These are phyloP conservation scores for Standfussiana lucernea DNA, from an alignment of 2,888 invertebrate species.

Conservation along the genomic window DNA sequence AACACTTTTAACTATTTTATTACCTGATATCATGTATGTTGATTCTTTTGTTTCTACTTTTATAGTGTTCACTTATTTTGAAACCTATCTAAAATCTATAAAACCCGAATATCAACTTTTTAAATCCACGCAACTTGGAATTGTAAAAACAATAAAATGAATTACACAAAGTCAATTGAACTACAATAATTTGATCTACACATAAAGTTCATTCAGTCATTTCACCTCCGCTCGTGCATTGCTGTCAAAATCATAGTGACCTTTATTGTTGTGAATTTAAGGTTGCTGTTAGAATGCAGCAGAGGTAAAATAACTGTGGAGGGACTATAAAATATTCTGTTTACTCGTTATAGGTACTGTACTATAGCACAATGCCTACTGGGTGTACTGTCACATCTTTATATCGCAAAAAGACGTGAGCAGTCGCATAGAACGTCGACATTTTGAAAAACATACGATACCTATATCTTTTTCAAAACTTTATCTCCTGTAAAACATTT, in stretches of 20 bases:
- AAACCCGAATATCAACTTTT: neutral
- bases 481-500: neutral
- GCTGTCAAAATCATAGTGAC: neutral
- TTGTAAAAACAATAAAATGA: neutral
- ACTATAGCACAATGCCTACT: constrained; percentile 25
- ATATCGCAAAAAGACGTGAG: constrained; percentile 78
- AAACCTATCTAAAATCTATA: neutral
- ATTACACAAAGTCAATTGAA: neutral
- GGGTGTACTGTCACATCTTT: constrained; percentile 82
- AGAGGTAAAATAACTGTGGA: neutral
- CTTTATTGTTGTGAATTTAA: neutral
- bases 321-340: neutral
- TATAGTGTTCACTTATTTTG: neutral
- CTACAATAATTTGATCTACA: neutral
- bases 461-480: constrained; percentile 20
- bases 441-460: constrained; percentile 31
- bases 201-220: neutral
- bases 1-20: neutral
- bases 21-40: neutral
- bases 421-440: constrained; percentile 66
- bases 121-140: neutral
- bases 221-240: neutral
- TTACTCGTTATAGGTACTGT: neutral
- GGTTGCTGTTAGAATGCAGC: neutral
- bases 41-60: neutral